Conservation (phyloP, 1,140 invertebrate species). For the Neodiprion lecontei region DNA sequence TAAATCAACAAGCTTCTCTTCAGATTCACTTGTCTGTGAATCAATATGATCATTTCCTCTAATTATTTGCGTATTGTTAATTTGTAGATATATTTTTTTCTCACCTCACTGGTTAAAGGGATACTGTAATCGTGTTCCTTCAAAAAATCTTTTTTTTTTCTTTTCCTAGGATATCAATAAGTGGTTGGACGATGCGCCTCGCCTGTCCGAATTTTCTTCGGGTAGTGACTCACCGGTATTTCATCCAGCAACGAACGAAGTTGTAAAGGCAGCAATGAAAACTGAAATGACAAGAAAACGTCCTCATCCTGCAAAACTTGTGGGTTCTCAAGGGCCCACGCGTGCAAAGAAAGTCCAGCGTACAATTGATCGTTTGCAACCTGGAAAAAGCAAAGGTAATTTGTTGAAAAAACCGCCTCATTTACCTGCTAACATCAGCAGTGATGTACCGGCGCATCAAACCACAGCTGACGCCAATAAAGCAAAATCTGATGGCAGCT, state of each 20-base stretch:
- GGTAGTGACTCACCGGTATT: constrained; percentile 73
- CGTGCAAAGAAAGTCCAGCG: constrained; percentile 78
- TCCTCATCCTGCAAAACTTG: constrained; percentile 47
- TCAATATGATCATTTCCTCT: no score
- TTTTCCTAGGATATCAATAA: constrained; percentile 78
- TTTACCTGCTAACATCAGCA: constrained; percentile 26
- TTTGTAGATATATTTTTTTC: no score
- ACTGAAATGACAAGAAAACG: constrained; percentile 45
- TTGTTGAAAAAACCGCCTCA: constrained; percentile 61
- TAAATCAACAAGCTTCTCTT: no score
- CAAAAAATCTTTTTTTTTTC: constrained; percentile 15
- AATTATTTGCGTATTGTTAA: no score
- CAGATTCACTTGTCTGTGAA: no score
- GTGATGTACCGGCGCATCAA: constrained; percentile 29
- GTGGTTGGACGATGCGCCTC: constrained; percentile 84
- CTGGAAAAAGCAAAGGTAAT: constrained; percentile 85
- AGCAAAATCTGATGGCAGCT: constrained; percentile 54
- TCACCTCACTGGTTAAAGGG: no score
- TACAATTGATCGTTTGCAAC: constrained; percentile 82
- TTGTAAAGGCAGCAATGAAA: constrained; percentile 33
- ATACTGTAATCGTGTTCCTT: neutral
- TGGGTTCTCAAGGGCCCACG: constrained; percentile 55
- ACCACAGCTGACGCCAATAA: constrained; percentile 30
- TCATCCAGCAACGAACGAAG: constrained; percentile 46
- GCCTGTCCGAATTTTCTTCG: constrained; percentile 74